Evolutionary conservation across 2,888 invertebrate genomes (phyloP).

Genomic region (Myopa testacea): DNA sequence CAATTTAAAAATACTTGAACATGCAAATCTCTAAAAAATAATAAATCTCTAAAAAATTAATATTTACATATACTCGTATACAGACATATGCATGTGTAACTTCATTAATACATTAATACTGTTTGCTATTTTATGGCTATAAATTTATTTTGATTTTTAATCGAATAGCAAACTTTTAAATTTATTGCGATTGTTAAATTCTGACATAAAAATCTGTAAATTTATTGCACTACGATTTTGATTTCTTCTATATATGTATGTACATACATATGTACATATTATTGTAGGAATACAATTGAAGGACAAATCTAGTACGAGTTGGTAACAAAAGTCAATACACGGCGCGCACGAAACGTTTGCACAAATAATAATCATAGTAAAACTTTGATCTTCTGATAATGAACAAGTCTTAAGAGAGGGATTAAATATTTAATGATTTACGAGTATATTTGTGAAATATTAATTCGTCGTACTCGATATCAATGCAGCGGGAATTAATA

Average conservation of each 20-base stretch:
- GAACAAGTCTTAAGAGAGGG: background rate
- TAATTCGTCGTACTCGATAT: background rate
- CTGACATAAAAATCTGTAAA: background rate
- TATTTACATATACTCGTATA: background rate
- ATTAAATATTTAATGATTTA: conserved; percentile 19
- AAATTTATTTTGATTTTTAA: background rate
- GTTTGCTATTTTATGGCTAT: background rate
- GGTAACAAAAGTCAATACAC: background rate
- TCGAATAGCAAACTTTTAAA: background rate
- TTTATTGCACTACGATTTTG: background rate
- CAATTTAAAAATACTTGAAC: too few relatives aligned
- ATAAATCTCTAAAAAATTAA: background rate
- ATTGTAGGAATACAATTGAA: background rate
- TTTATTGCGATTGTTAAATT: background rate
- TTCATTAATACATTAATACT: background rate
- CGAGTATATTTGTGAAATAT: background rate
- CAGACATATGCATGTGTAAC: background rate
- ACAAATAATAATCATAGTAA: background rate
- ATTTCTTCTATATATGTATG: background rate
- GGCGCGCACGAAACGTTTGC: background rate
- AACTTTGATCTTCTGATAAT: conserved; percentile 3
- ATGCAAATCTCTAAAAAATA: too few relatives aligned
- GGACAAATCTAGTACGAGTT: conserved; percentile 9
- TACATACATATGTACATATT: too few relatives aligned
- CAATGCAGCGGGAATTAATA: background rate